Conservation (phyloP, 2,797 vertebrate species). For the Molothrus aeneus region DNA sequence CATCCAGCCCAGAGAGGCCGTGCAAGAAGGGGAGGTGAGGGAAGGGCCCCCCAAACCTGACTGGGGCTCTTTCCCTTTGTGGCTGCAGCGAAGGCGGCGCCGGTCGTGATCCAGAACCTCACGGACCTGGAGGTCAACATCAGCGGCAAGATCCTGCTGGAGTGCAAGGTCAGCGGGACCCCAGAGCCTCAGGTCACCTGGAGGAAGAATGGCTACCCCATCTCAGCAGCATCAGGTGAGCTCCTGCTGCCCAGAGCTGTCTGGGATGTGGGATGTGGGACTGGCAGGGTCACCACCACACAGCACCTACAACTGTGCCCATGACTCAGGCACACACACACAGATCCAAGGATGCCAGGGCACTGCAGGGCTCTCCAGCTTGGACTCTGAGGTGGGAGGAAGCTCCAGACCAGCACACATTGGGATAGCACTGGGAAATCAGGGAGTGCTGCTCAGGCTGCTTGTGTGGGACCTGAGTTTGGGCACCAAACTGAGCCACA, state of each 20-base stretch:
- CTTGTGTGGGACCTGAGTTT: not conserved
- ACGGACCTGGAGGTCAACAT: conserved; percentile 87
- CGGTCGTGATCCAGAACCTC: conserved; percentile 85
- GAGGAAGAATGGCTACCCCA: conserved; percentile 83
- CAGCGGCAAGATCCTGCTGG: conserved; percentile 85
- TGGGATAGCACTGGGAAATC: not conserved
- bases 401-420: not conserved
- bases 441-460: not conserved
- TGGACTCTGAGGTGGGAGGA: not conserved
- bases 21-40: not conserved
- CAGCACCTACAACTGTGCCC: accelerated
- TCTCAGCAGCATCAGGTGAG: conserved; percentile 85
- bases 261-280: accelerated
- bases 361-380: not conserved
- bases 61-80: not conserved
- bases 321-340: accelerated
- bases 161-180: conserved; percentile 82
- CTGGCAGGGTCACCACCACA: not conserved
- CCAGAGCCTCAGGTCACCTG: conserved; percentile 83
- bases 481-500: not conserved
- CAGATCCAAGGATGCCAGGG: not conserved
- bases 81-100: conserved; percentile 77
- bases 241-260: accelerated
- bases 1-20: not conserved
- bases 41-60: not conserved